Percentiles rank a stretch among this genome's conserved stretches.
Evolutionary conservation across 2,113 vertebrate genomes (phyloP).

Genomic region (Fulmarus glacialis): DNA sequence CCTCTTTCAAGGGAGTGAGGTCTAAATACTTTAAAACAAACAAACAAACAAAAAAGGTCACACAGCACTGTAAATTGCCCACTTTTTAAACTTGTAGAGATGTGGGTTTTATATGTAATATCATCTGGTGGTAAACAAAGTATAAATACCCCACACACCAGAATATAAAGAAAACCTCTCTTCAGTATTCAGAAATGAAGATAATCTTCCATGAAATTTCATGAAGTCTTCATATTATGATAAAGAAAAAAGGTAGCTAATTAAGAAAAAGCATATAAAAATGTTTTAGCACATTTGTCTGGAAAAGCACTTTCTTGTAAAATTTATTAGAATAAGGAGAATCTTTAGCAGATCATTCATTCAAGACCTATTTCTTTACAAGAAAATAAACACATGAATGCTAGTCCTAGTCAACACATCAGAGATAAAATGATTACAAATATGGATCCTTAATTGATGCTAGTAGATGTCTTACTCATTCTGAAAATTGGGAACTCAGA

Average conservation of each 20-base stretch:
- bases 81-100: not conserved
- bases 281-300: not conserved
- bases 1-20: constrained; percentile 9
- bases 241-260: constrained; percentile 4
- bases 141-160: not conserved
- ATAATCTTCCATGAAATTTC: not conserved
- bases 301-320: constrained; percentile 13
- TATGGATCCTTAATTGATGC: not conserved
- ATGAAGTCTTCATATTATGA: not conserved
- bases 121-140: not conserved
- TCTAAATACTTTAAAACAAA: constrained; percentile 15
- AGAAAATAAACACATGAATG: not conserved
- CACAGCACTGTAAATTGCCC: not conserved
- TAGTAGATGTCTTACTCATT: not conserved
- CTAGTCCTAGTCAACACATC: not conserved
- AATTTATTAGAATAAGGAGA: not conserved
- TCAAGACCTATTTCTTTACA: not conserved
- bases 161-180: not conserved
- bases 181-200: not conserved
- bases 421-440: not conserved
- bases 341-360: not conserved
- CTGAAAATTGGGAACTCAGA: not conserved
- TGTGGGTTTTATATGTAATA: not conserved
- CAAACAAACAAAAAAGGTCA: not conserved
- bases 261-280: not conserved